Evolutionary conservation across 2,113 vertebrate genomes (phyloP), one percentile per base, ranked within the genome.

Genomic region (Equus quagga): DNA sequence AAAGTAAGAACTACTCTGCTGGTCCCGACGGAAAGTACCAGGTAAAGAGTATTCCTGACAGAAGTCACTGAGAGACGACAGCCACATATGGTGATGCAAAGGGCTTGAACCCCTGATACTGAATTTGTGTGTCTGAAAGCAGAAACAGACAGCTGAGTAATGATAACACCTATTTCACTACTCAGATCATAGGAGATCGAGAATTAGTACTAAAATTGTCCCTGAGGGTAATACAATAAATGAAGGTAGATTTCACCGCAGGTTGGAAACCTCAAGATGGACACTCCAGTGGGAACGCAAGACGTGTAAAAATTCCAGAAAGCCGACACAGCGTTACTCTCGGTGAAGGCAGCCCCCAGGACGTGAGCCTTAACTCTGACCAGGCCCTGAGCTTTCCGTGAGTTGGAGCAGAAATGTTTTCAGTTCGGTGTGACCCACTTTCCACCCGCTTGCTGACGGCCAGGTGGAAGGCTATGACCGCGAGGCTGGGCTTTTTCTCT

Each of bases 251-350:
- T 8, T 72, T 51, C 18, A 13, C 17, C 24, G 44, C 46, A 73
- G 84, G 65, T 56, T 44, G 21, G 46, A 62, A 26, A 70, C 51
- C 51, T 31, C 54, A 85, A 41, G 62, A 18, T 5, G 14, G 41
- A 90, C 12, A 31, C 58, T 44, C 44, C 15, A 13, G 8, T 28
- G 58, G 69, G 69, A 49, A 69, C 33, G 44, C 9, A 41, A 85
- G 28, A 23, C 6, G 26, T 13, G 0, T 17, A 58, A 24, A 56
- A 11, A 33, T 24, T 17, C 31, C 44, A 8, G 15, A 41, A 31
- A n/a, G 19, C 19, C 5, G 5, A 6, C 26, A 6, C 51, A 6
- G 62, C 5, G 0, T 23, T 26, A 1, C n/a, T 62, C 3, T 3
- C 0, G 0, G 19, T 28, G 46, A 21, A 54, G n/a, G 49, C 15